phyloP scores from a whole-genome alignment of 2,113 vertebrate genomes.

The Prietella phreatophila region DNA sequence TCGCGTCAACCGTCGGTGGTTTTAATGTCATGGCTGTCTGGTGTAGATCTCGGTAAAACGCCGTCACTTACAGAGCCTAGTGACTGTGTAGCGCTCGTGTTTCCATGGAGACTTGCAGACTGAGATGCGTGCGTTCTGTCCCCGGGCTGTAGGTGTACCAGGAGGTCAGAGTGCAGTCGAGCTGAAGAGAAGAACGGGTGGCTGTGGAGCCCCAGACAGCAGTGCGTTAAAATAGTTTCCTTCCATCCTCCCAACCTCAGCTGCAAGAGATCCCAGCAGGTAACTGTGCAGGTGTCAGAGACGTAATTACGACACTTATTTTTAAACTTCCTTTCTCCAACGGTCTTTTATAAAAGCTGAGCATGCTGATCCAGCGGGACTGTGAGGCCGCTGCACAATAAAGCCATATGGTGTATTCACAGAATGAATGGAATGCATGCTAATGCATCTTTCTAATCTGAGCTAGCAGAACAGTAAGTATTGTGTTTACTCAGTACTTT shows the following conservation, averaged over 20 bases:
- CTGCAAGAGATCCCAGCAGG: constrained; percentile 73
- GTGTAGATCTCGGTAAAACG: background rate
- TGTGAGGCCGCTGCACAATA: constrained; percentile 6
- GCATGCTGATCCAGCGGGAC: background rate
- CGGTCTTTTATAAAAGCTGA: constrained; percentile 39
- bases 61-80: background rate
- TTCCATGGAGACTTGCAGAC: background rate
- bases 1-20: too few species aligned
- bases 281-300: constrained; percentile 48
- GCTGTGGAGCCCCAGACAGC: constrained; percentile 84
- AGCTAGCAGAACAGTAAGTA: constrained; percentile 1
- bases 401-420: constrained; percentile 47
- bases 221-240: constrained; percentile 79
- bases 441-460: constrained; percentile 5
- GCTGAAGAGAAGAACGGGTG: constrained; percentile 83
- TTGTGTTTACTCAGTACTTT: background rate
- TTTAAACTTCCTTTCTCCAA: constrained; percentile 50
- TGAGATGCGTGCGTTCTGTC: background rate
- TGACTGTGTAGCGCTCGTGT: background rate
- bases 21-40: too few species aligned
- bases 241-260: constrained; percentile 86
- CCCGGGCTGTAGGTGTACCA: constrained; percentile 76
- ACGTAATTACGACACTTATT: constrained; percentile 49
- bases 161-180: constrained; percentile 79
- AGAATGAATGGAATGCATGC: constrained; percentile 21